A percentile compares a stretch with the other conserved stretches of the same genome.
phyloP scores from a whole-genome alignment of 2,797 vertebrate genomes.

The Anisognathus igniventris region DNA sequence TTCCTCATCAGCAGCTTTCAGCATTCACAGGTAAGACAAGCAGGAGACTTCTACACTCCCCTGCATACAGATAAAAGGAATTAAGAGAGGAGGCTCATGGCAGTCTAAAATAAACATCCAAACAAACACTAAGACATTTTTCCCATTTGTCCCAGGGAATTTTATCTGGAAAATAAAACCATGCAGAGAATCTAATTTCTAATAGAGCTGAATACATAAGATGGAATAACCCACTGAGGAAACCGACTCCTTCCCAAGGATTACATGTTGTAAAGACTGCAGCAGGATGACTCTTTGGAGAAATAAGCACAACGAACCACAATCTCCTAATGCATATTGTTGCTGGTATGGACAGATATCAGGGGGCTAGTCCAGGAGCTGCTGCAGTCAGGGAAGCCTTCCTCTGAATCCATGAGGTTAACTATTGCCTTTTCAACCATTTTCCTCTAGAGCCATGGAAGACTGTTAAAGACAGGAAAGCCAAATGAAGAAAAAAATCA shows the following conservation, averaged over 20 bases:
- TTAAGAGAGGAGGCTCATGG: constrained; percentile 21
- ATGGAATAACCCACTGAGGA: constrained; percentile 36
- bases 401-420: neutral
- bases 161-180: constrained; percentile 58
- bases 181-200: constrained; percentile 38
- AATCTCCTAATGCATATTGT: constrained; percentile 13
- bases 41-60: neutral
- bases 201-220: constrained; percentile 38
- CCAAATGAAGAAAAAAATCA: neutral
- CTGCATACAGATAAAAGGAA: constrained; percentile 45
- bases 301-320: constrained; percentile 20
- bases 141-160: constrained; percentile 22
- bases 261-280: constrained; percentile 2
- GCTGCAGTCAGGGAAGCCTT: neutral
- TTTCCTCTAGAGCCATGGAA: neutral
- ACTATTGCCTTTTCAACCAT: neutral
- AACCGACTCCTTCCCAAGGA: constrained; percentile 13
- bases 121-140: constrained; percentile 30
- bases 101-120: constrained; percentile 42
- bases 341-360: neutral
- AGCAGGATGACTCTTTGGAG: constrained; percentile 24
- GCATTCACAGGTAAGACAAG: neutral
- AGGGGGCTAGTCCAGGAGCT: neutral
- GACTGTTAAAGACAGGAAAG: neutral
- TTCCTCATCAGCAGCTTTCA: constrained; percentile 16